A percentile compares a stretch with the other conserved stretches of the same genome.
Evolutionary conservation across 1,140 invertebrate species (phyloP).

Genomic region (Cecropterus lyciades): DNA sequence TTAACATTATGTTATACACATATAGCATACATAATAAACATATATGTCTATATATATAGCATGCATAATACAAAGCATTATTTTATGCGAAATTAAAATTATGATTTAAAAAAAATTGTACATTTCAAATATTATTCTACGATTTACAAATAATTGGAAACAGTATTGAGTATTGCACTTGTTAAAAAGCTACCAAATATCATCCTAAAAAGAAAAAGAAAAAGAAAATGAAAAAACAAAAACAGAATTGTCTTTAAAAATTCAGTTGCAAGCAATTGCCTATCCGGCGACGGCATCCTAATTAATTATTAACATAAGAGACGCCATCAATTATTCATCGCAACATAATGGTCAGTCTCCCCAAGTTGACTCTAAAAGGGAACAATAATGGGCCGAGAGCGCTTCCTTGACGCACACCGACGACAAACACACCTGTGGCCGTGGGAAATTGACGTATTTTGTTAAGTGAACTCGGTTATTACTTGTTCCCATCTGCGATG

Average conservation of each 20-base stretch:
- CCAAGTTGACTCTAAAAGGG: conserved; percentile 31
- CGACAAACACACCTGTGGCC: conserved; percentile 54
- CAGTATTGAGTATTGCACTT: not conserved
- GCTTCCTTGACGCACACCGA: conserved; percentile 53
- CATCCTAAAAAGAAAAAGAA: not conserved
- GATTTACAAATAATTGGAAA: no score
- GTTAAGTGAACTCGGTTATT: conserved; percentile 19
- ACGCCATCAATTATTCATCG: conserved; percentile 52
- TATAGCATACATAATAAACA: no score
- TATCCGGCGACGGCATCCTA: conserved; percentile 39
- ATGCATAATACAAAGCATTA: no score
- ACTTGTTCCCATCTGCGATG: conserved; percentile 17
- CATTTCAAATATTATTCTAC: no score
- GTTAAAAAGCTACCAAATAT: not conserved
- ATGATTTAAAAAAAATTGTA: no score
- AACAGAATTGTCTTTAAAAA: conserved; percentile 12
- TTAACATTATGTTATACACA: no score
- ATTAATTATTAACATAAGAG: conserved; percentile 41
- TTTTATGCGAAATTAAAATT: no score
- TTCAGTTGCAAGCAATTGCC: conserved; percentile 17
- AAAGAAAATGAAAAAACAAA: no score
- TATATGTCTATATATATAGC: no score
- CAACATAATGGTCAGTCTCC: conserved; percentile 49
- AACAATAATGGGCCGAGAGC: conserved; percentile 47
- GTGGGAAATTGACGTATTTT: conserved; percentile 51